Conservation (phyloP, 2,888 invertebrate species). For the Noctua janthina region DNA sequence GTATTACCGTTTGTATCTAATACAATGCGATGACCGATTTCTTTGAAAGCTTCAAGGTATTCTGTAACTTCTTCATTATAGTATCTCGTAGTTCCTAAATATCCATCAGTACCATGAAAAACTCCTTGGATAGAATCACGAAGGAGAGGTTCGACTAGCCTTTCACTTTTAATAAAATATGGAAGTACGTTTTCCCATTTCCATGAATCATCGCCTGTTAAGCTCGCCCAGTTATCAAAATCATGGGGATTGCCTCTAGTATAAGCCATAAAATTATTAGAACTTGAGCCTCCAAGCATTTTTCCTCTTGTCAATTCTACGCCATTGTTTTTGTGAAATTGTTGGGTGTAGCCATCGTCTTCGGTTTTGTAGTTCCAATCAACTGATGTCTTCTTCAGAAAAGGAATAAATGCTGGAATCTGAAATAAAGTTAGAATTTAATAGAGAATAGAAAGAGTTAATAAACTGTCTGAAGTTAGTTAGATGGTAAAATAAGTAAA, state of each 20-base stretch:
- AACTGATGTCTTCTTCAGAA: slow-evolving; percentile 47
- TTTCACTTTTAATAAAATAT: slow-evolving; percentile 87
- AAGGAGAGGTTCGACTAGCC: slow-evolving; percentile 66
- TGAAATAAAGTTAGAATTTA: slow-evolving; percentile 25
- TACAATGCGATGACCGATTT: slow-evolving; percentile 79
- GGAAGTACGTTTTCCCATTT: slow-evolving; percentile 85
- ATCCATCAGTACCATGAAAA: slow-evolving; percentile 81
- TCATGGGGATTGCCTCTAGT: slow-evolving; percentile 80
- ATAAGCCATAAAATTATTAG: slow-evolving; percentile 88
- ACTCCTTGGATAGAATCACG: slow-evolving; percentile 46
- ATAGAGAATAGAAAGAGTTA: background rate
- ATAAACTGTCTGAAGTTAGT: background rate
- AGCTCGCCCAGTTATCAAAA: slow-evolving; percentile 86
- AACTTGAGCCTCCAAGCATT: slow-evolving; percentile 89
- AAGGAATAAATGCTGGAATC: slow-evolving; percentile 47
- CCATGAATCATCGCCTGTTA: slow-evolving; percentile 87
- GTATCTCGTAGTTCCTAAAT: slow-evolving; percentile 78
- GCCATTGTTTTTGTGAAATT: slow-evolving; percentile 52
- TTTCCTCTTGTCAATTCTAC: slow-evolving; percentile 87
- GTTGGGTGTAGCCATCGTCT: slow-evolving; percentile 70
- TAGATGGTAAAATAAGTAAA: background rate
- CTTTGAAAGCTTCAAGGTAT: slow-evolving; percentile 78
- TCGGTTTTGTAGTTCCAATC: slow-evolving; percentile 76
- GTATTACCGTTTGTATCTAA: slow-evolving; percentile 79
- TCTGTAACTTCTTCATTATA: slow-evolving; percentile 52